These are phyloP conservation scores for Syngnathus typhle DNA, from an alignment of 2,113 vertebrate species.

Conservation along the genomic window DNA sequence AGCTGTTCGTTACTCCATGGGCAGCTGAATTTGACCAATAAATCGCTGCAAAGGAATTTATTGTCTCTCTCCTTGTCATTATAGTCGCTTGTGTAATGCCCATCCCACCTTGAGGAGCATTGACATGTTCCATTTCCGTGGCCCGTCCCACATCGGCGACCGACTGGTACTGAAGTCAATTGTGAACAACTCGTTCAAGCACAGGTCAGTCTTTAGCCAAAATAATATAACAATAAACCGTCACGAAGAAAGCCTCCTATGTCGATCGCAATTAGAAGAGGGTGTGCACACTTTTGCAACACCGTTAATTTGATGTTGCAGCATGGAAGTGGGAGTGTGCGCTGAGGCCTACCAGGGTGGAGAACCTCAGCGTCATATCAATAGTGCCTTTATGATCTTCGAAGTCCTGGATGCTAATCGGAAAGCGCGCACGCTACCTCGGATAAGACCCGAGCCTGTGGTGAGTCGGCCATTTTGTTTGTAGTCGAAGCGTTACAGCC, in stretches of 20 bases:
- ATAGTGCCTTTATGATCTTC: constrained; percentile 96
- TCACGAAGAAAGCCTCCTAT: too few relatives aligned
- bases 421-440: constrained; percentile 74
- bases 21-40: background rate
- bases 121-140: constrained; percentile 98
- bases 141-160: constrained; percentile 90
- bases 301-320: constrained; percentile 40
- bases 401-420: constrained; percentile 80
- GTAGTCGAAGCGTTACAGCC: too few relatives aligned
- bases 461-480: constrained; percentile 59
- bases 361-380: constrained; percentile 81
- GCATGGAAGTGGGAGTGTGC: constrained; percentile 96
- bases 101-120: constrained; percentile 86
- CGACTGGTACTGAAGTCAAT: constrained; percentile 91
- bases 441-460: constrained; percentile 81
- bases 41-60: background rate
- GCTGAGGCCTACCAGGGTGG: constrained; percentile 87
- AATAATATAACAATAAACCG: background rate
- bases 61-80: background rate
- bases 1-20: too few relatives aligned
- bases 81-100: constrained; percentile 84
- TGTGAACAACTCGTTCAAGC: constrained; percentile 92
- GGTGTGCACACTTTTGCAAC: background rate
- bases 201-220: constrained; percentile 71
- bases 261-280: background rate